A percentile compares a stretch with the other conserved stretches of the same genome.
These are phyloP conservation scores for Dolichotis patagonum DNA, from an alignment of 2,113 vertebrate species.

Conservation along the genomic window DNA sequence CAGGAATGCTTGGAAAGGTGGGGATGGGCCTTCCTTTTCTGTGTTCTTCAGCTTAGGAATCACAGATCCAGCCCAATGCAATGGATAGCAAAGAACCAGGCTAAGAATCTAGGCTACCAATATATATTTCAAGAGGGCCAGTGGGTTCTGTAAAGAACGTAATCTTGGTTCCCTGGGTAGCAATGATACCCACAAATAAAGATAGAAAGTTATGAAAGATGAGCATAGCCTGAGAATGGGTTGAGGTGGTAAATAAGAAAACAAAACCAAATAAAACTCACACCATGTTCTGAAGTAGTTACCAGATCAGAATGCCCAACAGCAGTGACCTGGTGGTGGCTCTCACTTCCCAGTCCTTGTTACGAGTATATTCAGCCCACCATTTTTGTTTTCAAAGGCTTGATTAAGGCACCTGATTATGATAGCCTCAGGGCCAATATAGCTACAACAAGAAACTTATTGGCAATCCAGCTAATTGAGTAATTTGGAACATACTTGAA, in stretches of 20 bases:
- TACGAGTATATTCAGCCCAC: slow-evolving; percentile 49
- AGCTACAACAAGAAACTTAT: slow-evolving; percentile 64
- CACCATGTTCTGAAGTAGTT: background rate
- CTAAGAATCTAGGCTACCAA: background rate
- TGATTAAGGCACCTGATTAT: slow-evolving; percentile 78
- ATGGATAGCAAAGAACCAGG: background rate
- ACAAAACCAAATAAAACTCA: background rate
- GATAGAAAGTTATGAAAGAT: background rate
- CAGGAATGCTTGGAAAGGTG: background rate
- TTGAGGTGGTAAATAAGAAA: background rate
- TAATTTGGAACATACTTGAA: slow-evolving; percentile 74
- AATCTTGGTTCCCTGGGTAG: background rate
- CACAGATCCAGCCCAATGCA: background rate
- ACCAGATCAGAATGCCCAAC: slow-evolving; percentile 15
- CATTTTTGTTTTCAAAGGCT: slow-evolving; percentile 75
- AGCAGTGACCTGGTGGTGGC: background rate
- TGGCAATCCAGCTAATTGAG: slow-evolving; percentile 60
- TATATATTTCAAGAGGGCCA: background rate
- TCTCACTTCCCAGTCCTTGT: slow-evolving; percentile 12
- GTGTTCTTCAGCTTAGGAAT: background rate
- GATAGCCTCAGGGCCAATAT: slow-evolving; percentile 62
- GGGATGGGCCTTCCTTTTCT: background rate
- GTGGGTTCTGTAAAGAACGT: background rate
- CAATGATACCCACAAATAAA: background rate
- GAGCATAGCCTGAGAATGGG: background rate